Conservation (phyloP, 1,140 invertebrate genomes). For the Thaumatotibia leucotreta region DNA sequence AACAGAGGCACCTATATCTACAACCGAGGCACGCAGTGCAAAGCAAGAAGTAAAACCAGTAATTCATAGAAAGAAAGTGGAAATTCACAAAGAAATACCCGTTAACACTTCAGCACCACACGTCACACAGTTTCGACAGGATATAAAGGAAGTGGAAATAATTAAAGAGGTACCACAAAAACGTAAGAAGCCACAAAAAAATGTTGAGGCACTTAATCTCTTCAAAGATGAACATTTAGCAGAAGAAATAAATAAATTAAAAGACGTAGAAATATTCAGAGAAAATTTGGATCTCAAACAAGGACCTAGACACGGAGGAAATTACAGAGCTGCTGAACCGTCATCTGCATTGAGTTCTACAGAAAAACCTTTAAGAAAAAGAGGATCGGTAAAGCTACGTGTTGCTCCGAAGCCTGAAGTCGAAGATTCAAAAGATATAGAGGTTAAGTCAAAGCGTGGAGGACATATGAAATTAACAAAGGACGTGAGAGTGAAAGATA, state of each 20-base stretch:
- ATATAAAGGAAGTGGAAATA: conserved; percentile 69
- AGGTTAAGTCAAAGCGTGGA: neutral
- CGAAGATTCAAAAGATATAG: neutral
- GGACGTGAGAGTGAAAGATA: neutral
- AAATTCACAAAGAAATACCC: conserved; percentile 63
- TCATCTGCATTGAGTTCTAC: neutral
- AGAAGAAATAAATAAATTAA: conserved; percentile 63
- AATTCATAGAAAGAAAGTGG: conserved; percentile 52
- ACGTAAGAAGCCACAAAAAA: conserved; percentile 35
- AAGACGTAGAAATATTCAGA: conserved; percentile 66
- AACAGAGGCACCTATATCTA: conserved; percentile 45
- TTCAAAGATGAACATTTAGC: conserved; percentile 67
- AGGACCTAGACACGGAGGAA: conserved; percentile 66
- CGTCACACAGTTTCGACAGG: conserved; percentile 57
- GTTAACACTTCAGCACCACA: conserved; percentile 50
- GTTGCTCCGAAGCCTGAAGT: neutral
- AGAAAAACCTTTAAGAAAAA: neutral
- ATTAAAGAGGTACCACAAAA: conserved; percentile 55
- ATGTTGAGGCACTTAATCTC: conserved; percentile 50
- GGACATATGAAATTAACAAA: neutral
- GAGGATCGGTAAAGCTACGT: neutral
- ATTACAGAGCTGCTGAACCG: conserved; percentile 47
- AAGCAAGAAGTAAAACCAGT: conserved; percentile 40
- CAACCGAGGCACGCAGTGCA: conserved; percentile 33
- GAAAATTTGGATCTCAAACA: conserved; percentile 47